Conservation (phyloP, 2,888 invertebrate genomes). For the Hyposoter dolosus region DNA sequence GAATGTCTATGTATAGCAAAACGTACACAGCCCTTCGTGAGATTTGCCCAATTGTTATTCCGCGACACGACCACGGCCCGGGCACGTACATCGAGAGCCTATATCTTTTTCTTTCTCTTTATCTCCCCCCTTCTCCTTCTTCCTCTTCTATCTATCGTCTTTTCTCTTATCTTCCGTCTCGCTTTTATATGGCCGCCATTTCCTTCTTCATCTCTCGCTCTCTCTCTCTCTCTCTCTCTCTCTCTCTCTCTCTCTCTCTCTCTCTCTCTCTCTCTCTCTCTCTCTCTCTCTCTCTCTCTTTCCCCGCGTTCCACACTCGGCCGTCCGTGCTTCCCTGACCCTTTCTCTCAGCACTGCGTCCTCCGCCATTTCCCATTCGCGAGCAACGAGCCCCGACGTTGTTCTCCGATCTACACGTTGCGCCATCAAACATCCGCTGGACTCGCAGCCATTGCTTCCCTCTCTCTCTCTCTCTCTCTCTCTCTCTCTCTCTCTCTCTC, state of each 20-base stretch:
- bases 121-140: conserved; percentile 24
- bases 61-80: conserved; percentile 74
- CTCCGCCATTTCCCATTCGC: conserved; percentile 73
- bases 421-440: conserved; percentile 61
- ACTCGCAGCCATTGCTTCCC: conserved; percentile 53
- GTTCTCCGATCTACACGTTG: conserved; percentile 58
- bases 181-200: conserved; percentile 42
- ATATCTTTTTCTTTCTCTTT: conserved; percentile 35
- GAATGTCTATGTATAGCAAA: conserved; percentile 54
- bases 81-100: conserved; percentile 74
- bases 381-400: conserved; percentile 66
- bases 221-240: background rate
- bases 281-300: conserved; percentile 23
- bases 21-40: conserved; percentile 76
- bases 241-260: background rate
- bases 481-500: conserved; percentile 26
- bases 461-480: conserved; percentile 30
- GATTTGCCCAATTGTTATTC: conserved; percentile 81
- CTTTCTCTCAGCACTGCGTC: conserved; percentile 32
- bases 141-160: conserved; percentile 18
- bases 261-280: no score
- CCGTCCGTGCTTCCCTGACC: conserved; percentile 25
- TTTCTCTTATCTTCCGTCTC: conserved; percentile 50
- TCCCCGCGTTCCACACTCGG: conserved; percentile 21
- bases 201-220: conserved; percentile 2